Base-by-base conservation (phyloP, 1,140 invertebrate genomes). In the Zaprionus davidi region DNA sequence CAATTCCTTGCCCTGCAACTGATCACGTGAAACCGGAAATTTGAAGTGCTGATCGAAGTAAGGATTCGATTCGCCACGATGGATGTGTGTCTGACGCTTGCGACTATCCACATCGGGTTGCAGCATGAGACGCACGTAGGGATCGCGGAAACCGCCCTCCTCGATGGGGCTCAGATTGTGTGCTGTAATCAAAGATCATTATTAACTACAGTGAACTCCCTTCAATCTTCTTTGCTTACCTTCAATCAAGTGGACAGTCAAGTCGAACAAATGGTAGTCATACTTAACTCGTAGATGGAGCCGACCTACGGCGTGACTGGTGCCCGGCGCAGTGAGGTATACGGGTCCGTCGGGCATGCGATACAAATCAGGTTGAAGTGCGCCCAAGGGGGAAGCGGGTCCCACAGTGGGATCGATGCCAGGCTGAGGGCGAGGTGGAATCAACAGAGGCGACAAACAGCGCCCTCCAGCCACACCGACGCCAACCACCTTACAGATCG, bases 231-330 rank as follows among this genome's bases (percentile, higher is more conserved):
- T 6, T 20, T 17, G 69, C 66, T 81, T 91, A 97, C 96, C 96
- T 96, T 97, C 96, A 93, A 98, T 98, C 46, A 98, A 93, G 93
- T 98, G 97, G 24, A 98, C 96, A 70, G 97, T 95, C 51, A 98
- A 93, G 93, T 98, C 97, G 22, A 97, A 98, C 81, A 96, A 95
- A 91, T 98, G 96, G 85, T 98, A 97, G 93, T 98, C 97, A 82
- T 98, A 98, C 79, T 96, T 97, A 6, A 98, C 93, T n/a, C 96
- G 94, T 75, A 98, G 94, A 91, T 98, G 97, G 68, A 98, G 94
- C 49, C 96, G 94, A 26, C 97, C 97, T 9, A 97, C 93, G 57
- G 95, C 95, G 64, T 91, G 82, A 72, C 91, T 87, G 13, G 94
- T 93, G 15, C 94, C 93, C 22, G 94, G 94, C 34, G 95, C 93